Base-by-base conservation (phyloP, 1,140 invertebrate genomes). In the Pollicipes pollicipes region DNA sequence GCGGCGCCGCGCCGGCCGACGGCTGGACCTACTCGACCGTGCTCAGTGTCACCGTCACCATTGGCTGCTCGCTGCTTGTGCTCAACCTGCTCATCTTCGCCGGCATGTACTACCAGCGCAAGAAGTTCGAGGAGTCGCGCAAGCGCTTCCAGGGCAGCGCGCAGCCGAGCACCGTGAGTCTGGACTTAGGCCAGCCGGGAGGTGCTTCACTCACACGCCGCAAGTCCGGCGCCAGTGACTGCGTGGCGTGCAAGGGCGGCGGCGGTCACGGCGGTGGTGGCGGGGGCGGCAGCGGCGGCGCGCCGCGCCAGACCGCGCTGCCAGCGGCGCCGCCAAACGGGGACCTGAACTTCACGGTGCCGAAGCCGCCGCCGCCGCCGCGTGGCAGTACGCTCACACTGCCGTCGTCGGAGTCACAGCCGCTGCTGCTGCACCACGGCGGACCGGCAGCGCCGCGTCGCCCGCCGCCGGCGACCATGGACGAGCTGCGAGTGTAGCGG, bases 61-160 rank as follows among this genome's bases (percentile, higher is more conserved):
- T 97, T 2, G 95, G 95, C 0, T 93, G 90, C 77, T 88, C 90
- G 66, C 83, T 95, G 13, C 83, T 98, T 4, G 83, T 97, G 16
- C 83, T 97, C 2, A 97, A 98, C 78, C 86, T 96, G 13, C 83
- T 97, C 0, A 94, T 97, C 69, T 96, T 97, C 77, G 92, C 91
- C 45, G 93, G 35, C 13, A 93, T 97, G 64, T 96, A 95, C 77
- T 92, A 95, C 76, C 91, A 95, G 78, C 84, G 91, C 13, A 83
- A 88, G 30, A 77, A 80, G 78, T 21, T 31, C 10, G 24, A 31
- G 24, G 68, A 72, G 35, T 26, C 71, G 1, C 32, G 69, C 10
- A 58, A 70, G 21, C 45, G 45, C 10, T 58, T 21, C 6, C 45
- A 58, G 45, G 21, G 45, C 6, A 21, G 45, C 45, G 6, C 45